These are phyloP conservation scores for Tineola bisselliella DNA, from an alignment of 2,888 invertebrate species.

Conservation along the genomic window DNA sequence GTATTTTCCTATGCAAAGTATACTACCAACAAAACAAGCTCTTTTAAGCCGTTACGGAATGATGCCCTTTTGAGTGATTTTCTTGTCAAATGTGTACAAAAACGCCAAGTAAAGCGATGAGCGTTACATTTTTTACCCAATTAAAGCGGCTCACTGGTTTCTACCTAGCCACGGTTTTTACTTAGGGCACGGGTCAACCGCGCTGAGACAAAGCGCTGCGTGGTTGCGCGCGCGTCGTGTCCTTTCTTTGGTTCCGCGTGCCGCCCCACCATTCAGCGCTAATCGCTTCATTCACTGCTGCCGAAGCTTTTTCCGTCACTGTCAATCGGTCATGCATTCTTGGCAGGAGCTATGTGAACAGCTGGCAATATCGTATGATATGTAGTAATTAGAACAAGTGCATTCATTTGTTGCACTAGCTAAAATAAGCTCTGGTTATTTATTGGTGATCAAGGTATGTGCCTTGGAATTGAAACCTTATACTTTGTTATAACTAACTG, in stretches of 20 bases:
- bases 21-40: neutral
- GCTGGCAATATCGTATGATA: conserved; percentile 18
- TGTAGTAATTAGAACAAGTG: conserved; percentile 32
- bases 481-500: no score
- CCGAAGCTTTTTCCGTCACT: conserved; percentile 50
- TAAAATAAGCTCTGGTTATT: neutral
- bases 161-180: conserved; percentile 42
- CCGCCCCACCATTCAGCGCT: conserved; percentile 57
- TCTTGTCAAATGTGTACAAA: conserved; percentile 10
- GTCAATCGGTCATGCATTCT: conserved; percentile 65
- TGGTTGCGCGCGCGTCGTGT: conserved; percentile 43
- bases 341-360: conserved; percentile 20
- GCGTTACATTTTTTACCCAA: conserved; percentile 46
- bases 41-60: conserved; percentile 1
- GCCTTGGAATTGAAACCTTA: neutral
- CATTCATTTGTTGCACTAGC: neutral
- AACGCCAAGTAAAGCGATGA: conserved; percentile 4
- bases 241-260: conserved; percentile 55
- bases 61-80: conserved; percentile 6
- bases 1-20: conserved; percentile 1
- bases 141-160: conserved; percentile 43
- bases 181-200: conserved; percentile 63
- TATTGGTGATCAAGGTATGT: neutral
- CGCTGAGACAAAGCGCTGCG: conserved; percentile 57
- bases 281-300: conserved; percentile 64